Base-by-base conservation (phyloP, 2,113 vertebrate species). In the Scartelaos histophorus region DNA sequence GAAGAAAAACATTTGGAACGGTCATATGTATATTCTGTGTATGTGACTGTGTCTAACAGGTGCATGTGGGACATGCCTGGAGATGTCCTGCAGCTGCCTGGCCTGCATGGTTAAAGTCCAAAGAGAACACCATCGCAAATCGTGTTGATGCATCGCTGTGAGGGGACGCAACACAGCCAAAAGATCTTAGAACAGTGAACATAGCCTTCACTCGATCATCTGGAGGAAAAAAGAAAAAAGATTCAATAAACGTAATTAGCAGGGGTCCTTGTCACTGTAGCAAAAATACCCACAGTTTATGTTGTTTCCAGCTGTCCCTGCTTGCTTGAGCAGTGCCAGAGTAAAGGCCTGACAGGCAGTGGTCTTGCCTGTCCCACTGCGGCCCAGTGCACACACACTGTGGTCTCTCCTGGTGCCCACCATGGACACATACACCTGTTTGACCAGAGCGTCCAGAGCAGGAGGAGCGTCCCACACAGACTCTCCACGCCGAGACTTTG, bases 71-170 rank as follows among this genome's bases (percentile, higher is more conserved):
- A 64, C 62, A 24, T 91, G 94, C 97, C 97, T 99, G 98, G 2
- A 99, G 92, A 76, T 97, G 97, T 62, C 95, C 97, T 0, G 95
- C 95, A 0, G 94, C 93, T 0, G 94, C 90, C 3, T 79, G 93
- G 13, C 97, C 97, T 0, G 93, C 90, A 54, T 97, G 95, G 6
- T 89, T 95, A 78, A 98, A 98, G 87, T 99, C 98, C 90, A 99
- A 74, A 0, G 96, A 97, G 73, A 96, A 92, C 22, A 96, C 88
- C 92, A 94, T 95, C 81, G 96, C 92, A 66, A 98, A 97, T 0
- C 95, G 94, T 0, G 94, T 96, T 0, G 97, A 96, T 0, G 91
- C 90, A 58, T 86, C 77, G 56, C 92, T 94, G 77, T 92, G 95
- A 66, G 66, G 5, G 0, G 93, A 95, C 73, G 83, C 88, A 70